phyloP scores from a whole-genome alignment of 2,888 invertebrate species.

The Hemithea aestivaria region DNA sequence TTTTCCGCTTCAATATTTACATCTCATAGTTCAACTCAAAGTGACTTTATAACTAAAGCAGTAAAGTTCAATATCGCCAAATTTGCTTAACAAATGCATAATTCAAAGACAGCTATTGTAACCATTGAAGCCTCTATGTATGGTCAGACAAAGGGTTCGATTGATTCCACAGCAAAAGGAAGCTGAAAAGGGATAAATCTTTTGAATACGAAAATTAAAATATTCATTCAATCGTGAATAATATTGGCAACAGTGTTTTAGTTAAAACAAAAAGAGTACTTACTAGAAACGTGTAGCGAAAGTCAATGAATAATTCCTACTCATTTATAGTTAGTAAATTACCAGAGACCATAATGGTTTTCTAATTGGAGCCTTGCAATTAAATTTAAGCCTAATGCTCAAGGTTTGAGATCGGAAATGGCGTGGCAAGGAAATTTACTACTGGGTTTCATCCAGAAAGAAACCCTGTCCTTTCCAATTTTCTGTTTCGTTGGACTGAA shows the following conservation, averaged over 20 bases:
- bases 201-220: conserved; percentile 9
- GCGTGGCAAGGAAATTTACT: background rate
- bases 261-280: too few species aligned
- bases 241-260: too few species aligned
- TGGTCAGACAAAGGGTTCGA: conserved; percentile 11
- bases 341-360: conserved; percentile 7
- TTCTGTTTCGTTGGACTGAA: conserved; percentile 33
- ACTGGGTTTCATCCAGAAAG: conserved; percentile 17
- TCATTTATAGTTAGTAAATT: conserved; percentile 4
- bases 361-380: conserved; percentile 1
- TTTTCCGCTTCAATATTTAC: conserved; percentile 38
- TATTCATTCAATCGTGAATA: conserved; percentile 1
- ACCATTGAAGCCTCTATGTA: conserved; percentile 5
- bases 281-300: conserved; percentile 11
- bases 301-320: conserved; percentile 13
- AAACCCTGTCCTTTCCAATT: conserved; percentile 36
- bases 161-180: conserved; percentile 12
- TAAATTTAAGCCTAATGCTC: background rate
- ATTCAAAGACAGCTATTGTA: conserved; percentile 6
- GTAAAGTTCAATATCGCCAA: conserved; percentile 8
- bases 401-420: background rate
- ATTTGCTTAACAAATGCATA: background rate
- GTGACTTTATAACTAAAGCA: background rate
- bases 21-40: conserved; percentile 18
- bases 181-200: conserved; percentile 4